Conservation (phyloP, 2,113 vertebrate species). For the Columbina picui region DNA sequence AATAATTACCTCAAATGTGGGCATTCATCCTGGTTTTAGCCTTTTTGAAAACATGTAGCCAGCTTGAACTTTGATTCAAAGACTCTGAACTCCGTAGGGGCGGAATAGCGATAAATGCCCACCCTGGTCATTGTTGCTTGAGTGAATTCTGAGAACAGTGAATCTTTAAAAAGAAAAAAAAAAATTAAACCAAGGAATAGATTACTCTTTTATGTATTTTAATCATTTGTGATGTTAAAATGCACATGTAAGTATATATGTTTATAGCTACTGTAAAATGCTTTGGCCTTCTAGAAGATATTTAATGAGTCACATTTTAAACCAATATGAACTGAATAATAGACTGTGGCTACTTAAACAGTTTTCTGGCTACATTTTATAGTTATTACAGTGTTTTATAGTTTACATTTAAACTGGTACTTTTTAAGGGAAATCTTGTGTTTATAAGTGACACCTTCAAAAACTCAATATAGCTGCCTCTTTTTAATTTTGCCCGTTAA, state of each 20-base stretch:
- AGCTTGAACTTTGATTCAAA: conserved; percentile 74
- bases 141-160: conserved; percentile 70
- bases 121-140: conserved; percentile 73
- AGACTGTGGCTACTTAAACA: conserved; percentile 71
- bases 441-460: conserved; percentile 74
- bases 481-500: conserved; percentile 57
- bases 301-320: conserved; percentile 74
- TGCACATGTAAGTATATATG: conserved; percentile 66
- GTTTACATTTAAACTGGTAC: conserved; percentile 84
- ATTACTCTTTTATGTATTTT: conserved; percentile 67
- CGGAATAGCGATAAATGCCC: conserved; percentile 69
- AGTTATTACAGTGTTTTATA: conserved; percentile 76
- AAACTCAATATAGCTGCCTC: conserved; percentile 57
- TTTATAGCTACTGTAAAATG: conserved; percentile 78
- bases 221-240: conserved; percentile 66
- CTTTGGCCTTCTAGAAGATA: conserved; percentile 69
- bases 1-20: conserved; percentile 86
- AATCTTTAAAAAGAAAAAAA: conserved; percentile 54
- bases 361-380: conserved; percentile 80
- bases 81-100: conserved; percentile 65
- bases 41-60: conserved; percentile 80
- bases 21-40: conserved; percentile 82
- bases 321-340: conserved; percentile 64
- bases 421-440: conserved; percentile 76
- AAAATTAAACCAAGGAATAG: conserved; percentile 70